Evolutionary conservation across 1,140 invertebrate genomes (phyloP), one percentile per base, ranked within the genome.

Genomic region (Drosophila yakuba): DNA sequence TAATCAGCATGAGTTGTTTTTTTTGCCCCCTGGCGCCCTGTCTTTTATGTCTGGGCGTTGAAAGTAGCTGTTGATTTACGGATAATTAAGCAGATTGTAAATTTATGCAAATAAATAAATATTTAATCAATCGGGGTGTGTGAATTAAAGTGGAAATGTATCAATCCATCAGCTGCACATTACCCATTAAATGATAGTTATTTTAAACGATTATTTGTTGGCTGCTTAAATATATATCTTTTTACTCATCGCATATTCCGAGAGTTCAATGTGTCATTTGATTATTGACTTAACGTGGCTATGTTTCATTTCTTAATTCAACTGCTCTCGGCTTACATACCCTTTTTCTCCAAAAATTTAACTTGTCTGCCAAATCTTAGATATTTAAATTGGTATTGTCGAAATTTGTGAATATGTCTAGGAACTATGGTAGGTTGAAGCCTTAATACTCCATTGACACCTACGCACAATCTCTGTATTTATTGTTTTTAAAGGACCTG

Each of bases 41-140:
- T 17, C 3, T 23, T 32, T 56, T 32, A 12, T 36, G 44, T 17
- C 12, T 72, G 45, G 39, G 28, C 36, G 45, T 43, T 45, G 45
- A 15, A 43, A 71, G 41, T 25, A 61, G 54, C 74, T 58, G 50
- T 55, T 57, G 47, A 69, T 67, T 48, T 55, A 52, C 43, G 44
- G 57, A 66, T 80, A 84, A 84, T 84, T 80, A 68, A 63, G 41
- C 60, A 52, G 51, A 68, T 59, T 72, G 64, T 50, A 43, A 44
- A 75, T 11, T 45, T 56, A 47, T 50, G 54, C 69, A 47, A 60
- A 69, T 79, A 80, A 77, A 76, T 84, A 67, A 80, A 84, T 73
- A 84, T 80, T 80, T 64, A 58, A 80, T 60, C 81, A 64, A 84
- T 80, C 54, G 57, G 32, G 8, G 32, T 36, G 52, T 14, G 59